A percentile compares a stretch with the other conserved stretches of the same genome.
Evolutionary conservation across 1,140 invertebrate genomes (phyloP).

Genomic region (Drosophila erecta): DNA sequence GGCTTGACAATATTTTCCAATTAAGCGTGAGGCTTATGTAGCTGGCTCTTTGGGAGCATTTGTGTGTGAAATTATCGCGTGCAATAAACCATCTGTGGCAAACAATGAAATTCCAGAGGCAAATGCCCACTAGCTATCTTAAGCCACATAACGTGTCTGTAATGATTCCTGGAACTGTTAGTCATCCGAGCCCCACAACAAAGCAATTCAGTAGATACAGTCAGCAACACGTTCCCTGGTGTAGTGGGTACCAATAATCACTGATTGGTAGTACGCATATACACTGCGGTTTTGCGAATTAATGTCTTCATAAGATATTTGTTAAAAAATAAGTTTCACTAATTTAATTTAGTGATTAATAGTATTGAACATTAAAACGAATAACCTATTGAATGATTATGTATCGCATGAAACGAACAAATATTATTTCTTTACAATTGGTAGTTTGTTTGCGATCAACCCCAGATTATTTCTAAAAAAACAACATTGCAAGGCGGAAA

Average conservation of each 20-base stretch:
- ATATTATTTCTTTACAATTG: too few species aligned
- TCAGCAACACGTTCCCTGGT: neutral
- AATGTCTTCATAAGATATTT: too few species aligned
- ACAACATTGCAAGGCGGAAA: too few species aligned
- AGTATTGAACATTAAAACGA: too few species aligned
- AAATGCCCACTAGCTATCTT: neutral
- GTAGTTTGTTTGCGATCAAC: too few species aligned
- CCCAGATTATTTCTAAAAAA: too few species aligned
- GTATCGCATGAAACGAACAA: too few species aligned
- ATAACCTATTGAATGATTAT: too few species aligned
- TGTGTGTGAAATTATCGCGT: constrained; percentile 60
- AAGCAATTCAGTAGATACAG: neutral
- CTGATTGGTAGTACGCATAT: neutral
- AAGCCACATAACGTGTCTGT: neutral
- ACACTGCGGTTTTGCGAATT: too few species aligned
- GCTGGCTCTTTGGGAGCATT: constrained; percentile 52
- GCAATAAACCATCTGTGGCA: constrained; percentile 8
- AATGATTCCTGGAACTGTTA: neutral
- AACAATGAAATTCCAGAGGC: neutral
- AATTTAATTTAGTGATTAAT: too few species aligned
- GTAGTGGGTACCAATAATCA: neutral
- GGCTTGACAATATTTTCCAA: constrained; percentile 72
- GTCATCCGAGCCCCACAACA: neutral
- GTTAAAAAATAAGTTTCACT: too few species aligned
- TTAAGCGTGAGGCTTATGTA: constrained; percentile 36